Conservation (phyloP, 2,113 vertebrate species). For the Merops nubicus region DNA sequence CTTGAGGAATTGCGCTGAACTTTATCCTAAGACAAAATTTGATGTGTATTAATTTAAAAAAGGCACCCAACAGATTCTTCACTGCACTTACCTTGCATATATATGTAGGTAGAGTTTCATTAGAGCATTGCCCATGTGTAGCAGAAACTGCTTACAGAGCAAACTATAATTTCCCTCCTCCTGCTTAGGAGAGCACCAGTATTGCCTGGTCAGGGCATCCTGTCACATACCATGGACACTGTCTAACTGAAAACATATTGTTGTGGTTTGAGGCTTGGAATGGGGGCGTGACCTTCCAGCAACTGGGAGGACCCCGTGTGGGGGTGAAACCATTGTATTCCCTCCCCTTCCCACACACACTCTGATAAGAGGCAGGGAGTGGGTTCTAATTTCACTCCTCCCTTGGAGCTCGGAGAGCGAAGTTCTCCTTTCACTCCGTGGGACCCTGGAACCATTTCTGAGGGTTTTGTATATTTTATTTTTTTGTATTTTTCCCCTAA, state of each 20-base stretch:
- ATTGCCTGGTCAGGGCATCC: background rate
- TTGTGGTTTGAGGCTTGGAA: too few species aligned
- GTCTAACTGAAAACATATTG: slow-evolving; percentile 12
- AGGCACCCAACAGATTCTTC: background rate
- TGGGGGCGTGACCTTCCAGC: too few species aligned
- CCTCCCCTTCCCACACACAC: too few species aligned
- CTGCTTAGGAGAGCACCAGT: background rate
- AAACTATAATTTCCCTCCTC: slow-evolving; percentile 9
- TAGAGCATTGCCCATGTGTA: background rate
- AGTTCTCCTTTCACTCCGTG: too few species aligned
- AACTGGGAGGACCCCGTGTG: too few species aligned
- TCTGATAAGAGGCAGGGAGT: too few species aligned
- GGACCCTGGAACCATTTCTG: too few species aligned
- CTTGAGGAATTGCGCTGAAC: background rate
- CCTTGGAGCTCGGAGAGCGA: too few species aligned
- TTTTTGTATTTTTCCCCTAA: too few species aligned
- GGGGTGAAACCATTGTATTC: too few species aligned
- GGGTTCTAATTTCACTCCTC: too few species aligned
- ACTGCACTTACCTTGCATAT: background rate
- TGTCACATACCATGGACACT: background rate
- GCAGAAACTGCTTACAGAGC: background rate
- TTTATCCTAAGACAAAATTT: background rate
- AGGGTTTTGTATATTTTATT: too few species aligned
- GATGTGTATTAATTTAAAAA: background rate
- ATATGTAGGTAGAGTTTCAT: background rate